Evolutionary conservation across 2,888 invertebrate genomes (phyloP), one percentile per base, ranked within the genome.

Genomic region (Blastobasis lacticolella): DNA sequence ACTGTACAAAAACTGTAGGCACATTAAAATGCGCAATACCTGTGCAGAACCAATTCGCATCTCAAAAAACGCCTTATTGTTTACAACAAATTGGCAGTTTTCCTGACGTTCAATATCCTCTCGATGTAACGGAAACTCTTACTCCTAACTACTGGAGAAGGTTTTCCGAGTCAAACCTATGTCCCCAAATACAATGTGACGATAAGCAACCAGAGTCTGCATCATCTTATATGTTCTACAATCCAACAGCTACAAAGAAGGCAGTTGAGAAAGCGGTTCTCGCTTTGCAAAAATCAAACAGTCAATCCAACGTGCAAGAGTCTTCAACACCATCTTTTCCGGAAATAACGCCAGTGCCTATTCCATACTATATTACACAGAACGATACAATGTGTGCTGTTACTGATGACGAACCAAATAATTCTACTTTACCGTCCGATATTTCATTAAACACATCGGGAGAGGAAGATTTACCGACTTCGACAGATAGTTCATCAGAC

Each of bases 21-120:
- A 23, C 23, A 23, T 23, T 23, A 23, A 23, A 23, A 23, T 23
- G 23, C 23, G 23, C 1, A 23, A 23, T 23, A 23, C 23, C 23
- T 23, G 23, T 23, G 23, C 38, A 54, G 42, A 61, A 62, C 10
- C 10, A 10, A 49, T 50, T 53, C 49, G 46, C 55, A 7, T 48
- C 55, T 9, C 48, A 53, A 9, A 49, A 57, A 8, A 57, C 62
- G 37, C 51, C 64, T 3, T 55, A 53, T 36, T 63, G 57, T 44
- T 62, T 67, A 10, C 54, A 57, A 37, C 63, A 69, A 50, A 48
- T 62, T 41, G 61, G 58, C 6, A 51, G 57, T 10, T 86, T 82
- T 62, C 83, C 84, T 23, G 79, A 81, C 56, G 75, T 82, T 3
- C 75, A 81, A 57, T 85, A 82, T 62, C 85, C 85, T 8, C 56